Base-by-base conservation (phyloP, 2,113 vertebrate species). In the Camelus bactrianus region DNA sequence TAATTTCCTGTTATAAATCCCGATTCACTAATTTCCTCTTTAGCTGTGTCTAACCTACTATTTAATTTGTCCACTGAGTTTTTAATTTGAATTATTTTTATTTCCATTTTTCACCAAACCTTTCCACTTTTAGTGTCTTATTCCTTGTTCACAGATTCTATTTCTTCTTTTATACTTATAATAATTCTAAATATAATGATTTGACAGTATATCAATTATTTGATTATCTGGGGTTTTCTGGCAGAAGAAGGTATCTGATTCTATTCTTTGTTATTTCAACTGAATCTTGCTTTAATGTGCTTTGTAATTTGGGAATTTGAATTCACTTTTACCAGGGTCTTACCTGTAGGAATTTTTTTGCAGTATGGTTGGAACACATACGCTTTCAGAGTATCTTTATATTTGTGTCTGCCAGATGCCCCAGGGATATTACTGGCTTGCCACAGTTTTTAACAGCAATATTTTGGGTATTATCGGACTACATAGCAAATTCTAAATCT, bases 171-270 rank as follows among this genome's bases (percentile, higher is more conserved):
- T 30, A 87, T 82, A 72, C 2, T 17, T 14, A 75, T 50, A 79
- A 46, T 46, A 93, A 81, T 17, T 89, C 90, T 64, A 85, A 96
- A 85, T 8, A 90, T 69, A n/a, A 81, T 54, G 13, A 72, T 26
- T 26, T 93, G 38, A 73, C 3, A 42, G 64, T 50, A 1, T 75
- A 89, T 77, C 22, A 79, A 73, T 67, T 30, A 89, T 54, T 28
- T 77, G 93, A 95, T 64, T 80, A 90, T n/a, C 30, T 65, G 6
- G 70, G 85, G 38, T 72, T 87, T 60, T 89, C 19, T 52, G 22
- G 5, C 24, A 22, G 38, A 42, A 42, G 38, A 42, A 42, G 7
- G 4, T 26, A 60, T n/a, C 8, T 79, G 56, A 89, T 48, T 87
- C 75, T 81, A 50, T 50, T 52, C 20, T 73, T 50, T 79, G 11